Evolutionary conservation across 2,113 vertebrate species (phyloP), one percentile per base, ranked within the genome.

Genomic region (Neolamprologus modestus): DNA sequence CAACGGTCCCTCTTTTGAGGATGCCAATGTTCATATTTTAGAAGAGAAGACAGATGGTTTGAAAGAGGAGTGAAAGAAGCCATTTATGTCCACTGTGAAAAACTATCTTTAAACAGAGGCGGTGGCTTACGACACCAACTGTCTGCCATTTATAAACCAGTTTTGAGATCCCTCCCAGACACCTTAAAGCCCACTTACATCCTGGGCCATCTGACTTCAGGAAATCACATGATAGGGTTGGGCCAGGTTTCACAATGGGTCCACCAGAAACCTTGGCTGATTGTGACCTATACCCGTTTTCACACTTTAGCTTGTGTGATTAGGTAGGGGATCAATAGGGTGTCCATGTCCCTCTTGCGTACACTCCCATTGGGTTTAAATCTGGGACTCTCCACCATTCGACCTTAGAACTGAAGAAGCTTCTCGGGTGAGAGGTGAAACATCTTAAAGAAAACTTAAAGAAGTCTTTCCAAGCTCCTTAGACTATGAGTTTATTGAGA

Each of bases 111-210:
- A 3, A 59, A 59, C 55, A 59, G 24, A 59, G 55, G 13, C 1
- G 3, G 13, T 16, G 1, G 55, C 1, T 28, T 59, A 16, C 3
- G 7, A 59, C 55, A 59, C 55, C 24, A 59, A 28, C 2, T 0
- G 55, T 28, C 55, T 59, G 55, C 55, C 55, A 59, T 59, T 14
- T 59, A 28, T 59, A 59, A 59, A 59, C 3, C 24, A 59, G 55
- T 59, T 59, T 59, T 59, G 55, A 59, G 55, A 28, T 59, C 55
- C 55, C 26, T 59, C 55, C 55, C 55, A 59, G 13, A 59, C 13
- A 5, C 13, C 13, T 59, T 59, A 59, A 59, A 28, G 13, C 26
- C 24, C 55, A 59, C 55, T 59, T 9, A 59, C 26, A 59, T 28
- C 55, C 26, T 28, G 55, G 26, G 26, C 13, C 8, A 2, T 59